Evolutionary conservation across 2,797 vertebrate species (phyloP).

Genomic region (Melanotaenia boesemani): DNA sequence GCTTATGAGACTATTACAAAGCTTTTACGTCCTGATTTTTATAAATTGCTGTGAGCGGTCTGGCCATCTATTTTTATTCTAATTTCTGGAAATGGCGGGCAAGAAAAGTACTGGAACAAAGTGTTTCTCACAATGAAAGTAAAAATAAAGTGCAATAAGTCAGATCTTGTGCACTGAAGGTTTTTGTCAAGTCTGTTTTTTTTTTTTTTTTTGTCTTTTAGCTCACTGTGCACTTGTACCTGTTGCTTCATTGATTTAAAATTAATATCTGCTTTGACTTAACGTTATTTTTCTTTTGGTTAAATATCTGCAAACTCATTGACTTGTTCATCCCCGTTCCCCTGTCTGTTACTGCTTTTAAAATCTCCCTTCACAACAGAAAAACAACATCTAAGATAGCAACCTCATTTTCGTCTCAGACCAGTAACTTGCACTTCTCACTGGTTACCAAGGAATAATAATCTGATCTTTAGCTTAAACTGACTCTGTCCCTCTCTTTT

Average conservation of each 20-base stretch:
- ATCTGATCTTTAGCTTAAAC: neutral
- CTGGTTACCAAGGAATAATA: neutral
- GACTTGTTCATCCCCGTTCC: neutral
- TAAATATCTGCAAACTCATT: neutral
- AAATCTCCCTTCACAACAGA: neutral
- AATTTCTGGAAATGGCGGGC: slow-evolving; percentile 28
- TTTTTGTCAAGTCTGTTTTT: neutral
- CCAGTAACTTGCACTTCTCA: neutral
- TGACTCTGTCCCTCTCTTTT: too few relatives aligned
- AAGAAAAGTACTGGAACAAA: slow-evolving; percentile 2
- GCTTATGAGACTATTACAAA: slow-evolving; percentile 16
- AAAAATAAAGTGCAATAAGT: slow-evolving; percentile 1
- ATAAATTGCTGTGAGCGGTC: slow-evolving; percentile 11
- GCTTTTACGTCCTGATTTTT: slow-evolving; percentile 27
- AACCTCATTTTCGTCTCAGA: neutral
- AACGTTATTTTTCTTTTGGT: neutral
- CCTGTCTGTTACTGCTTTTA: neutral
- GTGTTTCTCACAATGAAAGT: neutral
- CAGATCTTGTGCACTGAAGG: neutral
- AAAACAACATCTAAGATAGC: neutral
- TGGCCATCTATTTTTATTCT: slow-evolving; percentile 21
- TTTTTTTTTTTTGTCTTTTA: neutral
- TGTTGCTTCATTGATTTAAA: neutral
- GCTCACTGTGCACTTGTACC: neutral
- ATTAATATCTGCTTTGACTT: neutral